Conservation (phyloP, 92 coral and sea anemone species). For the Actinernus sp. region DNA sequence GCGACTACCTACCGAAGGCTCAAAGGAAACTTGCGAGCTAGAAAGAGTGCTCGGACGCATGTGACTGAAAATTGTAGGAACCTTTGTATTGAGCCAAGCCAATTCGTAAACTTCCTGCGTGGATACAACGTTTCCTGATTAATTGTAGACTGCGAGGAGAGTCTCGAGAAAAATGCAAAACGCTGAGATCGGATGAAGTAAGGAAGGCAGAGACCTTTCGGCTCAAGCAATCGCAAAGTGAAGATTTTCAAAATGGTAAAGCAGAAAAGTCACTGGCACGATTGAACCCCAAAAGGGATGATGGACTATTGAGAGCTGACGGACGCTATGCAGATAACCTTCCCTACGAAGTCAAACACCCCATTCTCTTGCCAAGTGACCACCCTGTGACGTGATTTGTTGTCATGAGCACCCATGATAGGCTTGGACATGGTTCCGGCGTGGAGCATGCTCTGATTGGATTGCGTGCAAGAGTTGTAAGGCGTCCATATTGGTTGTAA, state of each 20-base stretch:
- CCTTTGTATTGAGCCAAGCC: background rate
- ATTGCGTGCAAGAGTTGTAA: no score
- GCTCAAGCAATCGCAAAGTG: slow-evolving; percentile 10
- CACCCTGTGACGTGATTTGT: no score
- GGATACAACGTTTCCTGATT: background rate
- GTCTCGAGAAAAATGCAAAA: background rate
- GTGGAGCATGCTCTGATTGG: no score
- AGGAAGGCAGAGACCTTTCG: slow-evolving; percentile 10
- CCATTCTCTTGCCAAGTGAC: no score
- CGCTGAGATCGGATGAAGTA: background rate
- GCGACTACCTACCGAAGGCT: slow-evolving; percentile 6
- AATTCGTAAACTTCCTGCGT: background rate
- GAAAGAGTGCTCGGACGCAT: background rate
- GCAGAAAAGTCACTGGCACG: background rate
- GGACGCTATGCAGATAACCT: background rate
- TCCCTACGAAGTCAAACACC: no score
- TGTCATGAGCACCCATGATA: no score
- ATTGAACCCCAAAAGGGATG: background rate
- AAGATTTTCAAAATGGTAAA: slow-evolving; percentile 2
- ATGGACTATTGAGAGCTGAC: slow-evolving; percentile 1
- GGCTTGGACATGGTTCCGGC: no score
- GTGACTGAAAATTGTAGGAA: background rate
- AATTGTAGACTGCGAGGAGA: background rate
- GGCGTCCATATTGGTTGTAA: no score
- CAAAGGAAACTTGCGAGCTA: background rate